Percentiles rank a stretch among this genome's conserved stretches.
Conservation (phyloP, 2,113 vertebrate genomes). For the human region GRCh38 chr13:75802501-75803000, state of each 20-base stretch:
- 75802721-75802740: neutral
- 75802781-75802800: neutral
- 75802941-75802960: neutral
- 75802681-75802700: neutral
- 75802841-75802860: neutral
- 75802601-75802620: neutral
- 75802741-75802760: neutral
- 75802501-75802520: neutral
- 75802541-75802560: neutral
- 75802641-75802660: neutral
- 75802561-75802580: neutral
- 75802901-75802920: neutral
- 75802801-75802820: neutral
- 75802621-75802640: neutral
- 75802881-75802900: neutral
- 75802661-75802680: neutral
- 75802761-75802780: neutral
- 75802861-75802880: neutral
- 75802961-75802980: neutral
- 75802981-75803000: constrained; percentile 3
- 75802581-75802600: neutral
- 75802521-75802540: neutral
- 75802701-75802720: neutral
- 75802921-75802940: neutral
- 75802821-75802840: neutral